Evolutionary conservation across 35 echinoderm and acorn worm species (phyloP).

Genomic region (Diadema setosum): DNA sequence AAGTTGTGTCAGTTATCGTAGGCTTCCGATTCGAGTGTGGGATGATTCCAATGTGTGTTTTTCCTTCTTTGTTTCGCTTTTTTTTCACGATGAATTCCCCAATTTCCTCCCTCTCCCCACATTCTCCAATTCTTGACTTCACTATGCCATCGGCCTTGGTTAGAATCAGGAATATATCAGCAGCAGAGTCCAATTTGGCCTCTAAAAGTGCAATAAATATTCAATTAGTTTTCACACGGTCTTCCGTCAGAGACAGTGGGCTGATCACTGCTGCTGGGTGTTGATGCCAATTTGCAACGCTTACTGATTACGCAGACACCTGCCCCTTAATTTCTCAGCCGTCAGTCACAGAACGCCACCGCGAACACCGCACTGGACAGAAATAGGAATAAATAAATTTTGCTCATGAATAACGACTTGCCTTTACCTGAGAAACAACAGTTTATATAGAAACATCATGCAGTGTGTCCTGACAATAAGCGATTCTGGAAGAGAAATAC

Average conservation of each 20-base stretch:
- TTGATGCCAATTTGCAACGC: slow-evolving; percentile 3
- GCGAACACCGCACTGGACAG: no score
- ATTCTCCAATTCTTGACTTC: background rate
- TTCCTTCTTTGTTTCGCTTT: background rate
- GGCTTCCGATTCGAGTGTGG: no score
- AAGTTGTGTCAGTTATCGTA: no score
- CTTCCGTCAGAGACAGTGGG: background rate
- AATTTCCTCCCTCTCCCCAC: background rate
- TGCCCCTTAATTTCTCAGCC: background rate
- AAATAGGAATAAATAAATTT: no score
- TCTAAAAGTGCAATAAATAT: background rate
- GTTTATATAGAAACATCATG: no score
- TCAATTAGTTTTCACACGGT: slow-evolving; percentile 11
- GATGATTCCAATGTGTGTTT: background rate
- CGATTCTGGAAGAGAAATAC: no score
- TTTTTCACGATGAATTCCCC: background rate
- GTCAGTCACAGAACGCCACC: no score
- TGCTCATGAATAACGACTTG: no score
- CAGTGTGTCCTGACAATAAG: no score
- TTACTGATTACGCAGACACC: background rate
- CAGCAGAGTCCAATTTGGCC: background rate
- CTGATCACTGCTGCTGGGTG: background rate
- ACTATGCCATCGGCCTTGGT: no score
- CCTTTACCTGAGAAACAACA: no score
- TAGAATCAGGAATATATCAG: background rate